Conservation (phyloP, 2,888 invertebrate species). For the Oligia latruncula region DNA sequence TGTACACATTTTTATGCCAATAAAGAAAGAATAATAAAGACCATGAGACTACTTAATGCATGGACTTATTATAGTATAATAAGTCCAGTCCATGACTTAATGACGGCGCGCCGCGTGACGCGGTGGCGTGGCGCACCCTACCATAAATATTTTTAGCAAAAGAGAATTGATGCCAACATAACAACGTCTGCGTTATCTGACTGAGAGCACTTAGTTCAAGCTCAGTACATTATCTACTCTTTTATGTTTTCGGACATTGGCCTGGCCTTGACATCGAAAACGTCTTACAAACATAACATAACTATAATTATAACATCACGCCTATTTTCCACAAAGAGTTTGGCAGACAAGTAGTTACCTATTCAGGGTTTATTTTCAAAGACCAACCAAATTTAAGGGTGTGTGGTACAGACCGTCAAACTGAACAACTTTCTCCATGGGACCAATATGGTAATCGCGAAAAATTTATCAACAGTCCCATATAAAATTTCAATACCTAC, state of each 20-base stretch:
- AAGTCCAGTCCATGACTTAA: not conserved
- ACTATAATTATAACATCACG: not conserved
- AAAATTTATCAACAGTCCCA: too few relatives aligned
- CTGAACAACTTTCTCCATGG: too few relatives aligned
- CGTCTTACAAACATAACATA: not conserved
- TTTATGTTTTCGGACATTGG: slow-evolving; percentile 7
- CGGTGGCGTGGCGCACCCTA: not conserved
- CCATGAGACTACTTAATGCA: not conserved
- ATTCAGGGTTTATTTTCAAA: too few relatives aligned
- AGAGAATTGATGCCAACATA: not conserved
- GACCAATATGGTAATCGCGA: too few relatives aligned
- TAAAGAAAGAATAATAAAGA: not conserved
- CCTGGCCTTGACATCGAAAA: slow-evolving; percentile 4
- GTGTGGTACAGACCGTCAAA: too few relatives aligned
- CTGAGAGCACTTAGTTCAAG: not conserved
- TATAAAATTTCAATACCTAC: too few relatives aligned
- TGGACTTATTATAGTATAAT: too few relatives aligned
- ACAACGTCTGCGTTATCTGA: not conserved
- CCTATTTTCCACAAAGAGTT: not conserved
- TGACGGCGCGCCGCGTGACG: not conserved
- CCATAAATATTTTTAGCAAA: not conserved
- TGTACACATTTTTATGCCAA: too few relatives aligned
- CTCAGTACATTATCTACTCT: not conserved
- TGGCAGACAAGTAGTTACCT: not conserved
- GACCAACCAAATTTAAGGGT: too few relatives aligned